Base-by-base conservation (phyloP, 2,888 invertebrate genomes). In the Eustalomyia histrio region DNA sequence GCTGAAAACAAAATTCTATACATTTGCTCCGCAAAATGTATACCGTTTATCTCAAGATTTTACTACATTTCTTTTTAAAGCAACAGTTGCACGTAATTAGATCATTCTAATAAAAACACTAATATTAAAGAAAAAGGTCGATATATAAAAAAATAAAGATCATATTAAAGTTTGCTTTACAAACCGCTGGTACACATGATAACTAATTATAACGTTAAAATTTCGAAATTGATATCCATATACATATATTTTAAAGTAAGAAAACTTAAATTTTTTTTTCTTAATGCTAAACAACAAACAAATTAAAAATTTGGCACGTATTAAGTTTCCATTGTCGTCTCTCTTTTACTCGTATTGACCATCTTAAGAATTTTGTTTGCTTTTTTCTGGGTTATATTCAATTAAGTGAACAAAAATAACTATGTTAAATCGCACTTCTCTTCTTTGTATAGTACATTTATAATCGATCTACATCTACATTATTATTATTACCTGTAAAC, bases 271-370 rank as follows among this genome's bases (percentile, higher is more conserved):
- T n/a, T n/a, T n/a, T 39, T n/a, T 6, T 47, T 47, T 47, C n/a
- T 47, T 14, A 17, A 21, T 57, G 57, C 14, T 58, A 24, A 74
- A 53, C 33, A 57, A 21, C 21, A 7, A 29, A 24, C 24, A 24
- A 24, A 24, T 3, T 24, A 3, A 17, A 50, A 75, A 67, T 60
- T 75, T 67, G 55, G 61, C 75, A 75, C 67, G 9, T 68, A 68
- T 61, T 75, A 21, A 55, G 18, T 55, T 47, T 53, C 35, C 65
- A 65, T 43, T 75, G 16, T 61, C 60, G 53, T 47, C 43, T 43
- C 33, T 29, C 17, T 17, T 29, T 55, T 39, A 8, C 29, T 47
- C 47, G 14, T 33, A 43, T 21, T 17, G 5, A 61, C 39, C n/a
- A n/a, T 8, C 10, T 17, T 65, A 61, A 69, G 24, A 18, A 63